phyloP scores from a whole-genome alignment of 2,888 invertebrate species.

The Copidosoma aretas region DNA sequence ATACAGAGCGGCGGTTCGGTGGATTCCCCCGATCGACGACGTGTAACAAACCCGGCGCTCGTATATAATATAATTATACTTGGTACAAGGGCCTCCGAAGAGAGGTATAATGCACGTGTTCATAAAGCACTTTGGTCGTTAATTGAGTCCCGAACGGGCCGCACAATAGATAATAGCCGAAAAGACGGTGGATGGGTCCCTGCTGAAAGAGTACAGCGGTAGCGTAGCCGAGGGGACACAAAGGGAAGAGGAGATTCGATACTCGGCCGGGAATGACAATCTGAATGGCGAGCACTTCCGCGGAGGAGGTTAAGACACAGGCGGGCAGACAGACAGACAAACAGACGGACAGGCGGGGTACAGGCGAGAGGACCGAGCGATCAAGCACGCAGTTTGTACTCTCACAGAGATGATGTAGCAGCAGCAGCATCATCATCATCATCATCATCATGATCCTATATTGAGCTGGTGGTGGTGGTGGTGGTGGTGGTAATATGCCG shows the following conservation, averaged over 20 bases:
- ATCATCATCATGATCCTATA: constrained; percentile 55
- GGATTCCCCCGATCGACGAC: no score
- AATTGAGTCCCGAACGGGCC: no score
- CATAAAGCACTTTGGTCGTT: no score
- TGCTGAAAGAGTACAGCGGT: constrained; percentile 19
- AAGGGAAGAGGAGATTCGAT: constrained; percentile 33
- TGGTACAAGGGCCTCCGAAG: no score
- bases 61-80: no score
- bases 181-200: background rate
- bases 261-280: constrained; percentile 29
- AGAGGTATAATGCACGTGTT: no score
- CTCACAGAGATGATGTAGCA: constrained; percentile 26
- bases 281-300: constrained; percentile 40
- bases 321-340: background rate
- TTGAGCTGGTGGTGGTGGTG: no score
- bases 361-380: constrained; percentile 46
- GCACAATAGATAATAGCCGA: no score
- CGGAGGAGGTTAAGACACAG: constrained; percentile 1
- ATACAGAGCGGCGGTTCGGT: no score
- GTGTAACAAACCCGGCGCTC: no score
- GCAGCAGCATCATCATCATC: constrained; percentile 43
- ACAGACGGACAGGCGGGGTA: background rate
- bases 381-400: constrained; percentile 47
- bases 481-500: background rate
- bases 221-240: constrained; percentile 6